Base-by-base conservation (phyloP, 2,888 invertebrate genomes). In the Hermaeophaga mercurialis region DNA sequence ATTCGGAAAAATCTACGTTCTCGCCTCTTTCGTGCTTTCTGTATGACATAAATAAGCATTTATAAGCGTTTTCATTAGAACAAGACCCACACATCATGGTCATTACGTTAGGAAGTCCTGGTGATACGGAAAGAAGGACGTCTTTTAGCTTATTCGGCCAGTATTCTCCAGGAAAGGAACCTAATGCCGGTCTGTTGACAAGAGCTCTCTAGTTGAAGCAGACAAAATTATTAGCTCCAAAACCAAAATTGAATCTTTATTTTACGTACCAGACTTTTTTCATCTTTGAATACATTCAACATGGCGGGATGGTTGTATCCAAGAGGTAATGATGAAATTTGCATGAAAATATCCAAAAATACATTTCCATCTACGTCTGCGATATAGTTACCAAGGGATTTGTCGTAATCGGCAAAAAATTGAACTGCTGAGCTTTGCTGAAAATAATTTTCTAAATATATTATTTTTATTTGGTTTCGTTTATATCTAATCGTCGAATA, bases 31-130 rank as follows among this genome's bases (percentile, higher is more conserved):
- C 80, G 58, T 85, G 88, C 19, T 82, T 85, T 59, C 85, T 84
- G 73, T 95, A 94, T 83, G 89, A 86, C 70, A 98, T 90, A 73
- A 96, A 96, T 33, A 94, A 90, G 34, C 90, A 88, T 79, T 99
- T 99, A 74, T 87, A 93, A 0, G 97, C 96, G 78, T 99, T 98
- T 80, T 99, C 98, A 74, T 96, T 96, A 0, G 98, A 95, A 70
- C 97, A 98, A 0, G 97, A 94, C 1, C 96, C 96, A 72, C 96
- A 96, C 88, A 96, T 94, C 96, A 99, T 98, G 0, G 98, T 97
- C 45, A 91, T 90, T 2, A 96, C 84, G 68, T 89, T 84, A 2
- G 81, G 80, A 44, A 96, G 76, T 2, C 93, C 94, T 22, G 97
- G 97, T 0, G 73, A 71, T 7, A 70, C 67, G 1, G 68, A 64